A percentile compares a stretch with the other conserved stretches of the same genome.
These are phyloP conservation scores for Nematostella vectensis DNA, from an alignment of 92 coral and sea anemone species.

Conservation along the genomic window DNA sequence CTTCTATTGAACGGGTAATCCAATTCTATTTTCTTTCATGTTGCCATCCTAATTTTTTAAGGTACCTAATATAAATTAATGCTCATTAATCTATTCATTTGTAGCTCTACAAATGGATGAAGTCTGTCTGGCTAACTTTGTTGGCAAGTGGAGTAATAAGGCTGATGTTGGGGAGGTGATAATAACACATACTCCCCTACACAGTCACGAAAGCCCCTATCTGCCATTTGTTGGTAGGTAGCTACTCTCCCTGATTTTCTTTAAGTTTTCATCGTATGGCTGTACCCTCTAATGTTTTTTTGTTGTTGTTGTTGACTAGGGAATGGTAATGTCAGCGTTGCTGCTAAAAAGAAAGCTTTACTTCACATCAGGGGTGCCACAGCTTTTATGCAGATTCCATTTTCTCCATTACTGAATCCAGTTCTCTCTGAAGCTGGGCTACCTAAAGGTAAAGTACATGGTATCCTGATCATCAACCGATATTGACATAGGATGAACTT, in stretches of 20 bases:
- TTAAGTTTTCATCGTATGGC: not conserved
- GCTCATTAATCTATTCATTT: not conserved
- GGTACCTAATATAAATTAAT: no score
- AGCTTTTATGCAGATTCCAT: constrained; percentile 19
- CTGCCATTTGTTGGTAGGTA: constrained; percentile 85
- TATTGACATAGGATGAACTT: no score
- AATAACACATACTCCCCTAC: constrained; percentile 59
- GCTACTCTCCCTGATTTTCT: not conserved
- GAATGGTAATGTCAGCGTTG: constrained; percentile 82
- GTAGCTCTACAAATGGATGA: constrained; percentile 63
- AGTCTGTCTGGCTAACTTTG: constrained; percentile 73
- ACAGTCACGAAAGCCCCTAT: constrained; percentile 60
- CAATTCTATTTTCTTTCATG: no score
- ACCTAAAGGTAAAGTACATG: constrained; percentile 17
- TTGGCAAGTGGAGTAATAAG: constrained; percentile 68
- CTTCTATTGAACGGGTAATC: no score
- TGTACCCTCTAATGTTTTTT: no score
- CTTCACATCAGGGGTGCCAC: constrained; percentile 26
- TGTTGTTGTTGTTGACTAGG: constrained; percentile 37
- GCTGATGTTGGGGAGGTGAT: constrained; percentile 64
- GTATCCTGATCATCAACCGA: not conserved
- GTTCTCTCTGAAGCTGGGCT: constrained; percentile 5
- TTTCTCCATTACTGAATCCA: constrained; percentile 14
- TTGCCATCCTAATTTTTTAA: no score
- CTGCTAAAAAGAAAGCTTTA: constrained; percentile 44